A percentile compares a stretch with the other conserved stretches of the same genome.
Conservation (phyloP, 2,888 invertebrate species). For the Stictocephala bisonia region DNA sequence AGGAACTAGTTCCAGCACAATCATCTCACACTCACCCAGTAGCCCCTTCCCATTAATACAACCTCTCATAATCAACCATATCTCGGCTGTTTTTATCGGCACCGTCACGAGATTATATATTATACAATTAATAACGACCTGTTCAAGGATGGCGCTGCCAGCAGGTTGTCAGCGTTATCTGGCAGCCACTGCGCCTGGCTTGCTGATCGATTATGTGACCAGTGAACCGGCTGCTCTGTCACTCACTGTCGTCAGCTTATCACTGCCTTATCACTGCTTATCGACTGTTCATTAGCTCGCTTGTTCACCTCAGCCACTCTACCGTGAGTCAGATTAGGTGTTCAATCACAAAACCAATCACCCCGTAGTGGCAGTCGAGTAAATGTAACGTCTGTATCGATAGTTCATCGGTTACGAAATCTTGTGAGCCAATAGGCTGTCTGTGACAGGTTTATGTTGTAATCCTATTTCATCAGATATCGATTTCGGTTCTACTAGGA, state of each 20-base stretch:
- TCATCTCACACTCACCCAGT: background rate
- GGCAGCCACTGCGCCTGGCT: constrained; percentile 22
- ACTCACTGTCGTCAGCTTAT: constrained; percentile 36
- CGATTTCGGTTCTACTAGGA: too few species aligned
- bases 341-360: too few species aligned
- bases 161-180: constrained; percentile 35
- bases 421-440: too few species aligned
- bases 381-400: too few species aligned
- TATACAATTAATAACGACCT: constrained; percentile 38
- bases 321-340: constrained; percentile 27
- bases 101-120: constrained; percentile 16
- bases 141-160: constrained; percentile 9
- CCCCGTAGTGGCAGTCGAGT: too few species aligned
- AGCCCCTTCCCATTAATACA: background rate
- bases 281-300: constrained; percentile 35
- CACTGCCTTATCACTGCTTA: constrained; percentile 29
- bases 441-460: too few species aligned
- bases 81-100: constrained; percentile 15
- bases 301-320: constrained; percentile 9
- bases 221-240: constrained; percentile 35
- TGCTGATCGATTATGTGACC: constrained; percentile 30
- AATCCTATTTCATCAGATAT: too few species aligned
- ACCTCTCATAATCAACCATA: constrained; percentile 29
- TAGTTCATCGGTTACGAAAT: too few species aligned
- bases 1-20: too few species aligned